phyloP scores from a whole-genome alignment of 2,113 vertebrate species.

The Cyprinodon variegatus region DNA sequence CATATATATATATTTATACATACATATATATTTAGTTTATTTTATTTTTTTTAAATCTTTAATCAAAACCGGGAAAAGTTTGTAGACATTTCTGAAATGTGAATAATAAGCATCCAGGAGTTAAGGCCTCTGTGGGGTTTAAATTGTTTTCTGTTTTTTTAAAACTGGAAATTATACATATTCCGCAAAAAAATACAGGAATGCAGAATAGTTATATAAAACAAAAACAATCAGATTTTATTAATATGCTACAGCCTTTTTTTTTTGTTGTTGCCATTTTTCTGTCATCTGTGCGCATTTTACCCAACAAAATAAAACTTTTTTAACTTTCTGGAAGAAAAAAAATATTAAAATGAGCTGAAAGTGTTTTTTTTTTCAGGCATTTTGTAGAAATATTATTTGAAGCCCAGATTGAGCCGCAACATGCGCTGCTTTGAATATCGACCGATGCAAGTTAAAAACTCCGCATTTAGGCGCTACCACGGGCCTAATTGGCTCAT shows the following conservation, averaged over 20 bases:
- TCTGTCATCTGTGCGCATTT: constrained; percentile 40
- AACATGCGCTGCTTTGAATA: constrained; percentile 64
- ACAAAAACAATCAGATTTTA: constrained; percentile 58
- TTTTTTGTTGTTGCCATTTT: constrained; percentile 22
- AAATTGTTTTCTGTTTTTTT: constrained; percentile 24
- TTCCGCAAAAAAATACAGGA: constrained; percentile 40
- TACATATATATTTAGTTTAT: not conserved
- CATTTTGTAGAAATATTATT: constrained; percentile 58
- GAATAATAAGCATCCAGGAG: not conserved
- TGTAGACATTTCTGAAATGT: not conserved
- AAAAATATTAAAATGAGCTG: constrained; percentile 39
- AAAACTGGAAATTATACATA: constrained; percentile 28
- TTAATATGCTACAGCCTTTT: constrained; percentile 47
- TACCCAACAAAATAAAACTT: constrained; percentile 36
- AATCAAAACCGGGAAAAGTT: not conserved
- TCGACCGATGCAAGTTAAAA: constrained; percentile 73
- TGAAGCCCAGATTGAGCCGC: constrained; percentile 64
- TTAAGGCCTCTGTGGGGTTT: constrained; percentile 48
- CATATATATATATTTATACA: not conserved
- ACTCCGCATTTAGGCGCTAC: constrained; percentile 68
- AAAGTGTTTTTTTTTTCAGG: constrained; percentile 55
- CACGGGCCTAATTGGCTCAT: constrained; percentile 73
- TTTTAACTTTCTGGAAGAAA: constrained; percentile 33
- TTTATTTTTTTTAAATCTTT: not conserved
- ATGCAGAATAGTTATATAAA: constrained; percentile 26